Evolutionary conservation across 2,113 vertebrate genomes (phyloP).

Genomic region (Girardinichthys multiradiatus): DNA sequence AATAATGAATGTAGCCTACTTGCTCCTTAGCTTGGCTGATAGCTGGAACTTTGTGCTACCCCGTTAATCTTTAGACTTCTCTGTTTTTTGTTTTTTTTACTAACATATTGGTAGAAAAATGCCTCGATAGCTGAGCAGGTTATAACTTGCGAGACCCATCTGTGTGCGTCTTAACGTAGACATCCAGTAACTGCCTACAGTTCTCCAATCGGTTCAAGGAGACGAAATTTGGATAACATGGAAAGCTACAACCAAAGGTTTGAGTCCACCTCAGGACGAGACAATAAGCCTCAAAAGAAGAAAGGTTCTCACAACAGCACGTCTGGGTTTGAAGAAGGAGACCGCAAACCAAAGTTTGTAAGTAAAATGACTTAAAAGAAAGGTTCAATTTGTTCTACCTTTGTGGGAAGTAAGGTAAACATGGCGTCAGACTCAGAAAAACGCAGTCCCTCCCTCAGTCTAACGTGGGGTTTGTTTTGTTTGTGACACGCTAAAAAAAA

Average conservation of each 20-base stretch:
- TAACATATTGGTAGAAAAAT: neutral
- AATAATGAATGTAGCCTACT: constrained; percentile 43
- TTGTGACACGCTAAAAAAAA: neutral
- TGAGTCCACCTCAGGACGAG: constrained; percentile 63
- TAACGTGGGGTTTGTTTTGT: neutral
- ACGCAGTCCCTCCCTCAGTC: neutral
- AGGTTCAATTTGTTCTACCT: neutral
- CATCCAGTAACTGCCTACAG: neutral
- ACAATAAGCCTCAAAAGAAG: constrained; percentile 74
- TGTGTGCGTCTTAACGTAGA: neutral
- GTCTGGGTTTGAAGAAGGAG: constrained; percentile 71
- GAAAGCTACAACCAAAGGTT: constrained; percentile 66
- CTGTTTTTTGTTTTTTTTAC: neutral
- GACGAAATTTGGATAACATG: constrained; percentile 58
- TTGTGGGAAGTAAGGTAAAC: neutral
- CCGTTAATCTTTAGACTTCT: neutral
- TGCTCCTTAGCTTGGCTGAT: constrained; percentile 31
- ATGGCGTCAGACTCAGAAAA: neutral
- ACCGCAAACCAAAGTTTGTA: constrained; percentile 82
- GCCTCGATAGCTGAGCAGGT: neutral
- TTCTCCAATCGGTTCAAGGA: neutral
- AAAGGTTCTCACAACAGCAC: constrained; percentile 55
- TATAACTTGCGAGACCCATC: too few relatives aligned
- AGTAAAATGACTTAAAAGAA: constrained; percentile 48
- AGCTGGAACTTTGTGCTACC: neutral